A percentile compares a stretch with the other conserved stretches of the same genome.
These are phyloP conservation scores for Mormyrops boulengeri DNA, from an alignment of 2,797 vertebrate species.

Conservation along the genomic window DNA sequence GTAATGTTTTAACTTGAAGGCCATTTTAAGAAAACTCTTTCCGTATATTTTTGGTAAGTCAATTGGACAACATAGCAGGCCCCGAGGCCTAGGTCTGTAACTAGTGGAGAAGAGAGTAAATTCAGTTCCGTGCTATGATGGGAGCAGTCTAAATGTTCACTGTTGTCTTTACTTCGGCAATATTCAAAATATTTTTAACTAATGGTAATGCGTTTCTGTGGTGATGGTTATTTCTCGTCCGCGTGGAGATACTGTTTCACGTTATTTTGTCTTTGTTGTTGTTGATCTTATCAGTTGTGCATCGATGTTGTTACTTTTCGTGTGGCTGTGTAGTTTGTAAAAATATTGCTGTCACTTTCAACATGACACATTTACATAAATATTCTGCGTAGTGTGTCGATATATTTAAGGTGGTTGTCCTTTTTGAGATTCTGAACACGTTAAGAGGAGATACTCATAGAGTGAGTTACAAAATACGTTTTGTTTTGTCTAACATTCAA, in stretches of 20 bases:
- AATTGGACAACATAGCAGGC: constrained; percentile 3
- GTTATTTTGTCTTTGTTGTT: neutral
- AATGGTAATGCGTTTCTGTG: neutral
- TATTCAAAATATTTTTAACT: neutral
- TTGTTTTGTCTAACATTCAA: neutral
- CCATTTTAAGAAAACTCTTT: neutral
- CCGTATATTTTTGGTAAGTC: constrained; percentile 15
- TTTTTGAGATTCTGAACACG: neutral
- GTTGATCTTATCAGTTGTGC: neutral
- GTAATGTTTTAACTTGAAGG: neutral
- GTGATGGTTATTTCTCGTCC: neutral
- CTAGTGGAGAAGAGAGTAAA: neutral
- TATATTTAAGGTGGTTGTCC: neutral
- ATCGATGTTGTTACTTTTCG: neutral
- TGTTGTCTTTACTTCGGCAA: neutral
- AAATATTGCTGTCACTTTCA: neutral
- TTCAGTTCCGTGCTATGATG: neutral
- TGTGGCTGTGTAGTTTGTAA: neutral
- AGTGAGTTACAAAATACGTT: neutral
- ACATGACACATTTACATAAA: neutral
- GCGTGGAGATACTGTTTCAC: neutral
- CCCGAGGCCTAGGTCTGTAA: constrained; percentile 16
- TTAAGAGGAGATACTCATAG: neutral
- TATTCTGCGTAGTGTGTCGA: neutral
- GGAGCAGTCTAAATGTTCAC: neutral